Evolutionary conservation across 2,113 vertebrate species (phyloP), one percentile per base, ranked within the genome.

Genomic region (Vireo altiloquus): DNA sequence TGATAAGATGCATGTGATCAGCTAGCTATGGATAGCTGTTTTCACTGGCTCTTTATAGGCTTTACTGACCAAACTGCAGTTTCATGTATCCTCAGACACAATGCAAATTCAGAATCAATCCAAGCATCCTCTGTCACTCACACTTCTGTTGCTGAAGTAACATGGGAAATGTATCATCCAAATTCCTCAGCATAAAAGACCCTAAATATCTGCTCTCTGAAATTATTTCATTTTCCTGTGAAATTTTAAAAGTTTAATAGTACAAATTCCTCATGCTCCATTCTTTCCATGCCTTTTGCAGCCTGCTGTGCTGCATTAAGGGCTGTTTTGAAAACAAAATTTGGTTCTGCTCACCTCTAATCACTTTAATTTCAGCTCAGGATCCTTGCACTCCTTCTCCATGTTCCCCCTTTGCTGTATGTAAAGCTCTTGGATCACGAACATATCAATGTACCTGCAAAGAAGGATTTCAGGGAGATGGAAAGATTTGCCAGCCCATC

Each of bases 381-480:
- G 97, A 97, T 82, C 63, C 98, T 50, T 99, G 99, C 82, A 80
- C 50, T 13, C 17, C 81, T 7, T 98, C 96, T 10, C 98, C 98
- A 11, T 99, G 99, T 50, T 98, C 98, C 22, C 37, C 89, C 3
- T 94, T 98, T 10, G 99, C 99, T 27, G 87, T 75, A 18, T 99
- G 99, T 82, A 97, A 97, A 25, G 81, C 61, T 31, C 92, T 95
- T 66, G 97, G 92, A 13, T 68, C 89, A n/a, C 98, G 50, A 40
- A 68, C 96, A 12, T 98, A 98, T 78, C 95, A 88, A 7, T 99
- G 99, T 27, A 95, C 42, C 37, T 99, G 99, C 95, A 98, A 97
- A 74, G 86, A 97, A 1, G 98, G 98, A 61, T 99, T 98, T 49
- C 78, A 98, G 47, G 99, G 99, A 7, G 98, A 99, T 9, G 99